Conservation (phyloP, 2,113 vertebrate species). For the Elachura formosa region DNA sequence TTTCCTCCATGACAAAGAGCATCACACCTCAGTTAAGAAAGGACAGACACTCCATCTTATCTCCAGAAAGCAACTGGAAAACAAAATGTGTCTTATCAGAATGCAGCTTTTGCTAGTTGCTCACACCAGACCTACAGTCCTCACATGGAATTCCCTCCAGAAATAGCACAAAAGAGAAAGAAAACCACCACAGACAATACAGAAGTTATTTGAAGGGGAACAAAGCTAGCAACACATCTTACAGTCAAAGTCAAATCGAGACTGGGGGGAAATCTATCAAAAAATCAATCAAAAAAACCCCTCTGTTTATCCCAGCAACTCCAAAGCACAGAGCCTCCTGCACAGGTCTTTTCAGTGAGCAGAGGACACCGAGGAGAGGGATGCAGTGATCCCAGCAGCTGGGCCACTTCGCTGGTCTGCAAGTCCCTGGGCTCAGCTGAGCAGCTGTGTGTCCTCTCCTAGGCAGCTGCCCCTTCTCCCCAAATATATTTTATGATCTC, state of each 20-base stretch:
- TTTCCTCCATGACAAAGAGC: neutral
- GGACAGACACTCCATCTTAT: neutral
- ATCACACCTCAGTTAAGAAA: neutral
- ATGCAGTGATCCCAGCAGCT: neutral
- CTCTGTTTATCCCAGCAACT: rapidly evolving
- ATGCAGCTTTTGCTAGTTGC: neutral
- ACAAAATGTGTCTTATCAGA: neutral
- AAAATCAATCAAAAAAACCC: rapidly evolving
- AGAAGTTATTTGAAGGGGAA: neutral
- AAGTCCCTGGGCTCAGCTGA: neutral
- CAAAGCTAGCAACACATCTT: neutral
- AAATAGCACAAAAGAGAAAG: neutral
- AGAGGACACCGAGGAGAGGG: neutral
- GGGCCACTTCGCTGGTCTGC: neutral
- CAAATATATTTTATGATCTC: neutral
- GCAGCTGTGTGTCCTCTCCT: neutral
- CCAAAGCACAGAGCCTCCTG: neutral
- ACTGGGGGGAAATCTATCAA: rapidly evolving
- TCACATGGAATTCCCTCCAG: rapidly evolving
- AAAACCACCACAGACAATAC: neutral
- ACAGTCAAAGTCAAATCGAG: neutral
- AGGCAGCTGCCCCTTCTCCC: neutral
- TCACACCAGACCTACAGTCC: neutral
- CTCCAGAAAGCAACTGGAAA: neutral
- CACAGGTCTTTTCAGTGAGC: neutral